Conservation (phyloP, 2,113 vertebrate species). For the Chaetops frenatus region DNA sequence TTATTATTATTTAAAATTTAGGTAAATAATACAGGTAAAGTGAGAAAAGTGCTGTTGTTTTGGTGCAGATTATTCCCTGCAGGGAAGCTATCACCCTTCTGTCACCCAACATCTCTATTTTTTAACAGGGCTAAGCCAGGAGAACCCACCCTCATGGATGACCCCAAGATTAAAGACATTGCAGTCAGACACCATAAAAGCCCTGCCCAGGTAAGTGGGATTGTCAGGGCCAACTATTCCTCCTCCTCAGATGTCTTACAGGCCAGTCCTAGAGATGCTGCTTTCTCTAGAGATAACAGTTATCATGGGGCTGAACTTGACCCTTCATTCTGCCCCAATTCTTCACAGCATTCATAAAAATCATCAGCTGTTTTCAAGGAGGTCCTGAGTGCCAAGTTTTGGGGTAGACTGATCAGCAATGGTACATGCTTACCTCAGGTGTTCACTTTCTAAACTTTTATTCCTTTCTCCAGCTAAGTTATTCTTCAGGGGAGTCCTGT, state of each 20-base stretch:
- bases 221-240: background rate
- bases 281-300: background rate
- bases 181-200: constrained; percentile 73
- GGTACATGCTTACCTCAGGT: background rate
- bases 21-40: background rate
- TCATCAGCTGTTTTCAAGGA: background rate
- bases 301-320: background rate
- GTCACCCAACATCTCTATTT: background rate
- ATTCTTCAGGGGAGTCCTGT: background rate
- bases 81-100: background rate
- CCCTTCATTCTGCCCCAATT: background rate
- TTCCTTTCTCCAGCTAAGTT: background rate
- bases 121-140: constrained; percentile 70
- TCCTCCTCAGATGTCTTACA: background rate
- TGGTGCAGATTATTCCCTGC: background rate
- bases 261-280: background rate
- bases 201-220: constrained; percentile 75
- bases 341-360: background rate
- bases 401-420: background rate
- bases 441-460: background rate
- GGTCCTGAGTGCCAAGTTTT: background rate
- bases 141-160: constrained; percentile 72
- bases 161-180: constrained; percentile 75
- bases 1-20: background rate
- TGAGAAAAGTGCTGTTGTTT: background rate